phyloP scores from a whole-genome alignment of 2,797 vertebrate species.

The Oophaga sylvatica region DNA sequence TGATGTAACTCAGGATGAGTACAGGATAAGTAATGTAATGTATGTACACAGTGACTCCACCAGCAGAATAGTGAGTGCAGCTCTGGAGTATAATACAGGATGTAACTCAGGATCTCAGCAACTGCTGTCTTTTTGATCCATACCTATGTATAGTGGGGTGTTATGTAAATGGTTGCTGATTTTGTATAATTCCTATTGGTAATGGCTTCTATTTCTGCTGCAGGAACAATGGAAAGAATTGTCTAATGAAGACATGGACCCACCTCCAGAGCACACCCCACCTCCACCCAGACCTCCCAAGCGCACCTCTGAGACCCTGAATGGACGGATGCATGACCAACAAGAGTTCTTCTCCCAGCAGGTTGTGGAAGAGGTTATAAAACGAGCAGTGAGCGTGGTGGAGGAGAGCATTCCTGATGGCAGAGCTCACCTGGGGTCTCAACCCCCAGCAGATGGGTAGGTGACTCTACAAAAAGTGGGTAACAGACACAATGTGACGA shows the following conservation, averaged over 20 bases:
- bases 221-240: conserved; percentile 96
- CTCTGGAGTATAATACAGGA: too few species aligned
- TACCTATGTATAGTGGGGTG: background rate
- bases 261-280: conserved; percentile 87
- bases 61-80: too few species aligned
- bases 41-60: too few species aligned
- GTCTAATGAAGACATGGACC: conserved; percentile 90
- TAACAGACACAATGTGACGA: too few species aligned
- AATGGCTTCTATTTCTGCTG: conserved; percentile 9
- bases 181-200: background rate
- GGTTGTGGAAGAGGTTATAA: conserved; percentile 64
- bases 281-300: conserved; percentile 85
- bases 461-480: too few species aligned
- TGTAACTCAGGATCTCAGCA: background rate
- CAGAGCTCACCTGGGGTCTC: conserved; percentile 28
- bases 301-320: conserved; percentile 76
- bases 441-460: conserved; percentile 69
- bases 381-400: conserved; percentile 38
- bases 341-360: conserved; percentile 70
- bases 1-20: too few species aligned
- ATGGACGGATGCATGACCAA: conserved; percentile 76
- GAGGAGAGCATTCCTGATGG: conserved; percentile 63
- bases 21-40: too few species aligned
- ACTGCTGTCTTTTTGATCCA: too few species aligned
- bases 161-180: background rate